These are phyloP conservation scores for Ophioderma brevispina DNA, from an alignment of 35 echinoderm and acorn worm species.

Conservation along the genomic window DNA sequence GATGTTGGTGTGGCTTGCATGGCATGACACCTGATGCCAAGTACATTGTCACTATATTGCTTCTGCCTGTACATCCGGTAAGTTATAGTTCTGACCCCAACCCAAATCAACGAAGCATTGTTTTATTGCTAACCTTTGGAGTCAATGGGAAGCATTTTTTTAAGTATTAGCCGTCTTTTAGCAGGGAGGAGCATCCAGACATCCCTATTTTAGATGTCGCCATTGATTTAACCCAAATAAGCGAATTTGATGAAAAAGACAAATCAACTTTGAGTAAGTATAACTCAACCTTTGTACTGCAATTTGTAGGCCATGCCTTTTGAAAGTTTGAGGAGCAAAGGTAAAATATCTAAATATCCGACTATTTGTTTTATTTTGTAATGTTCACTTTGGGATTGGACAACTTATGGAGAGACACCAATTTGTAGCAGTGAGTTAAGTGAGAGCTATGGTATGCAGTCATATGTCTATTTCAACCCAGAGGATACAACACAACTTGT, in stretches of 20 bases:
- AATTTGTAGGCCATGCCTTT: not conserved
- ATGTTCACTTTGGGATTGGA: slow-evolving; percentile 97
- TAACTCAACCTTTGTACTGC: not conserved
- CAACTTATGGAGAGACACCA: slow-evolving; percentile 83
- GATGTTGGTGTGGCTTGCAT: slow-evolving; percentile 86
- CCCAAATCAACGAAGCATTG: no score
- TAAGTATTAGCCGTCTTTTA: no score
- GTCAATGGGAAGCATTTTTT: no score
- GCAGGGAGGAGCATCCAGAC: no score
- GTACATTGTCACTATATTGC: slow-evolving; percentile 83
- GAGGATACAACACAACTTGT: slow-evolving; percentile 92
- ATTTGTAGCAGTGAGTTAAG: slow-evolving; percentile 45
- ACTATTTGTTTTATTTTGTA: no score
- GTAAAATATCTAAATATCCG: no score
- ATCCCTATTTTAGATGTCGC: no score
- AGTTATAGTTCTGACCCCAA: not conserved
- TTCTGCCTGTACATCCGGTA: slow-evolving; percentile 72
- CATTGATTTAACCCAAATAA: no score
- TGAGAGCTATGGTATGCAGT: slow-evolving; percentile 64
- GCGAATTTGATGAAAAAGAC: not conserved
- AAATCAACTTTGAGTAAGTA: not conserved
- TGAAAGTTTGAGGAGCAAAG: no score
- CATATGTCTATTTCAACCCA: slow-evolving; percentile 89
- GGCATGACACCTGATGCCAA: slow-evolving; percentile 97
- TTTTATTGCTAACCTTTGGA: no score